Evolutionary conservation across 92 coral and sea anemone species (phyloP), one percentile per base, ranked within the genome.

Genomic region (Epizoanthus fatuus): DNA sequence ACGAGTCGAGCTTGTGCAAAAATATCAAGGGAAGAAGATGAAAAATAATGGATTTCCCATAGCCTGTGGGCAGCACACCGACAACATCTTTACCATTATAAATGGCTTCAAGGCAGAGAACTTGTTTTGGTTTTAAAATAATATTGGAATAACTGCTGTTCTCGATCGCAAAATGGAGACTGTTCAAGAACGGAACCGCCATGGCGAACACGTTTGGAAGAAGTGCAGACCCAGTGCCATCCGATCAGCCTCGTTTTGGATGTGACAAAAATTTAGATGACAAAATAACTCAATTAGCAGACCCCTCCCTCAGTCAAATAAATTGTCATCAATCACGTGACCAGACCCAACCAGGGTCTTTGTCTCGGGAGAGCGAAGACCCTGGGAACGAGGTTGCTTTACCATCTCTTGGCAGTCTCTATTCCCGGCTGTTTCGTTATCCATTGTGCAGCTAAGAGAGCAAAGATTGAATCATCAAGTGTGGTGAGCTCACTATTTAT

Each of bases 31-130:
- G 84, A 29, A 88, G 72, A 65, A 82, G 59, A 54, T 81, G 87
- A 80, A 88, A 74, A 74, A 74, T 38, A 12, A 82, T 47, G 15
- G 84, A 72, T 51, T 82, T 81, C 16, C 87, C 80, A 62, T 88
- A 72, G 17, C 87, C 91, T 45, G 87, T 81, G 51, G 87, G 87
- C 59, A 88, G 35, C 42, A 89, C 89, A 57, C 84, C 92, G 58
- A 89, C 76, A 56, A 83, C 87, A 60, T 89, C 89, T 77, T 59
- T 88, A 39, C 85, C 88, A 15, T 63, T 64, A 73, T 83, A 84
- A 42, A 78, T 76, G 17, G 76, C 79, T 45, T 86, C 90, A 42
- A 86, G 75, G 79, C 85, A 79, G 10, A 35, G 22, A 40, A 86
- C 86, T 69, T 86, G 86, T 59, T 86, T 79, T 40, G 79, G 79